A percentile compares a stretch with the other conserved stretches of the same genome.
Evolutionary conservation across 2,888 invertebrate species (phyloP).

Genomic region (Holacanthella duospinosa): DNA sequence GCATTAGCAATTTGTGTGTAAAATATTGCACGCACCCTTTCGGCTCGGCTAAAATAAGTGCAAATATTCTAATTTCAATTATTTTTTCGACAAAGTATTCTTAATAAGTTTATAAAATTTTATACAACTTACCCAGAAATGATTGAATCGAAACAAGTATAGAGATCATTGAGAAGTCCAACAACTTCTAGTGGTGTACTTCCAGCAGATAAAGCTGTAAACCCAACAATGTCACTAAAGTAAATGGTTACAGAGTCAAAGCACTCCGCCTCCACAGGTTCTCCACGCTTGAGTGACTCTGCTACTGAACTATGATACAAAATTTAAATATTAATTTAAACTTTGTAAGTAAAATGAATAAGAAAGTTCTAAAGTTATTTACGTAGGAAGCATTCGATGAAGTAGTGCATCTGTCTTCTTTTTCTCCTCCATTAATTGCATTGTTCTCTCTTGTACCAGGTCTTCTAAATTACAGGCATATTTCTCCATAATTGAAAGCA

Average conservation of each 20-base stretch:
- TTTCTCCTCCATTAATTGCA: slow-evolving; percentile 69
- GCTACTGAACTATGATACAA: slow-evolving; percentile 56
- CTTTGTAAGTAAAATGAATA: slow-evolving; percentile 6
- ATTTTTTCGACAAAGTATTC: no score
- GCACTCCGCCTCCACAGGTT: slow-evolving; percentile 67
- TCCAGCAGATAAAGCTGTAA: slow-evolving; percentile 65
- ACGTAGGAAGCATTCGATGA: slow-evolving; percentile 78
- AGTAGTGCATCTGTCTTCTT: slow-evolving; percentile 71
- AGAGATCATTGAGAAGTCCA: slow-evolving; percentile 73
- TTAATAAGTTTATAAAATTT: no score
- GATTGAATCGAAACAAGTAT: slow-evolving; percentile 77
- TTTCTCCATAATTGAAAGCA: slow-evolving; percentile 83
- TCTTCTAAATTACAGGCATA: slow-evolving; percentile 77
- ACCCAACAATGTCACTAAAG: slow-evolving; percentile 72
- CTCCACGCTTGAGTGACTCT: slow-evolving; percentile 65
- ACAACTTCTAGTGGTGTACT: slow-evolving; percentile 71
- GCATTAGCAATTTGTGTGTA: no score
- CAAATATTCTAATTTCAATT: no score
- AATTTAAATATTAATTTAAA: slow-evolving; percentile 4
- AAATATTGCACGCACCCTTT: no score
- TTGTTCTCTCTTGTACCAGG: slow-evolving; percentile 69
- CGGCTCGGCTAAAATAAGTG: no score
- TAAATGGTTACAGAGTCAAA: slow-evolving; percentile 73
- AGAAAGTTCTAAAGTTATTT: slow-evolving; percentile 35
- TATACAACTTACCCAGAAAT: no score